Percentiles rank a stretch among this genome's conserved stretches.
These are phyloP conservation scores for Tupaia tana DNA, from an alignment of 2,113 vertebrate genomes.

Conservation along the genomic window DNA sequence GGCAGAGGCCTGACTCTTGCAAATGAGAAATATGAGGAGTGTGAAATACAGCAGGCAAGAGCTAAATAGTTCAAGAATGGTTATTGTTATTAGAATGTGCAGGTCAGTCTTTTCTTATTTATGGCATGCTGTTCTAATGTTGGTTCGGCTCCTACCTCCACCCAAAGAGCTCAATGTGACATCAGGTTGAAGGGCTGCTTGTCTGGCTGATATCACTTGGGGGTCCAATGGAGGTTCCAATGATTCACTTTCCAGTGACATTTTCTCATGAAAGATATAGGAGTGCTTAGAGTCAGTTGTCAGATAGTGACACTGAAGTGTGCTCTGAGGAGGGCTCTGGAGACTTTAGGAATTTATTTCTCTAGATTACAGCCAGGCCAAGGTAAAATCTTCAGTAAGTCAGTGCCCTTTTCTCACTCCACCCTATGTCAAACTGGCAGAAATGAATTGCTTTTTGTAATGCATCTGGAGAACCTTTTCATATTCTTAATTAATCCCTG, in stretches of 20 bases:
- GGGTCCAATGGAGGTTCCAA: slow-evolving; percentile 43
- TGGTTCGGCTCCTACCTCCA: slow-evolving; percentile 60
- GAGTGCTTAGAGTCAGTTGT: slow-evolving; percentile 44
- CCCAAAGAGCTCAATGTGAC: slow-evolving; percentile 37
- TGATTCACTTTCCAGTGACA: slow-evolving; percentile 68
- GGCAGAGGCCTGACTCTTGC: slow-evolving; percentile 49
- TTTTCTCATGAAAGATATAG: slow-evolving; percentile 62
- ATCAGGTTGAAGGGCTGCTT: slow-evolving; percentile 39
- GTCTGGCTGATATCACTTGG: slow-evolving; percentile 60
- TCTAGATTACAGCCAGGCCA: neutral
- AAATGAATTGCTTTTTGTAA: neutral
- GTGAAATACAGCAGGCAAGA: slow-evolving; percentile 68
- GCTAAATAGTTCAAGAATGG: slow-evolving; percentile 62
- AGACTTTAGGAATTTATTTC: neutral
- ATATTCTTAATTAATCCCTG: neutral
- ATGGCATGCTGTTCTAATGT: neutral
- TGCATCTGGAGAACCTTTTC: neutral
- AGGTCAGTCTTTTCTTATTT: slow-evolving; percentile 68
- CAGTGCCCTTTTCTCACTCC: neutral
- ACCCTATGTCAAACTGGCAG: neutral
- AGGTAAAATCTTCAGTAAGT: neutral
- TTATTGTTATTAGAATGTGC: slow-evolving; percentile 78
- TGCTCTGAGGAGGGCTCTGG: neutral
- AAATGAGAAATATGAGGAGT: slow-evolving; percentile 70
- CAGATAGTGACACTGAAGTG: neutral